Base-by-base conservation (phyloP, 2,113 vertebrate species). In the Leucosticte australis region DNA sequence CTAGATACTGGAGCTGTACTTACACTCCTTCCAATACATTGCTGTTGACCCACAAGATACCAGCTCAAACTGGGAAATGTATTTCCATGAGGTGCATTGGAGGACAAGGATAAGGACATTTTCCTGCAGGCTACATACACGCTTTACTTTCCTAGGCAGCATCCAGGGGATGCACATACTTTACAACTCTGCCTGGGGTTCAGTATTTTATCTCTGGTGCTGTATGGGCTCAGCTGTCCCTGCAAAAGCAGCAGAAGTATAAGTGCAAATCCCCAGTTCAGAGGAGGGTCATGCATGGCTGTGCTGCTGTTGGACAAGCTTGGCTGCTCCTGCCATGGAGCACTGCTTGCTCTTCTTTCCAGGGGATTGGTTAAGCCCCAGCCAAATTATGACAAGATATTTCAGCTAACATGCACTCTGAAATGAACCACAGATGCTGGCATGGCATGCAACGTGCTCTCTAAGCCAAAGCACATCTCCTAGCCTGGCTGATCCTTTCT, bases 301-400 rank as follows among this genome's bases (percentile, higher is more conserved):
- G 3, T 2, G 3, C 8, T 65, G 68, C 8, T 9, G 33, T 57
- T 0, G 0, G 30, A 41, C 6, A 7, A 74, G 10, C 30, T 49
- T 5, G 9, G 50, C 22, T 82, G 42, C n/a, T 70, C 28, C 35
- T 2, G 8, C 27, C 2, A 2, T 21, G 24, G 19, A 74, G 19
- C 24, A 10, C 23, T 22, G 24, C 21, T n/a, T 74, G 24, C 24
- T 73, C 24, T 49, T 26, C n/a, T 79, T 79, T 24, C n/a, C 19
- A 13, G 35, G 22, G 21, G 27, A 33, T 26, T 69, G 22, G 26
- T 65, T 80, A 86, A 86, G 19, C 7, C 27, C 31, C 24, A 79
- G 71, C 6, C 71, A 73, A 83, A 68, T 21, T 53, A 28, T 52
- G 47, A 73, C n/a, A 79, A 85, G 47, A 9, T 67, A 71, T 63